These are phyloP conservation scores for Clarias platycephalus DNA, from an alignment of 2,797 vertebrate species.

Conservation along the genomic window DNA sequence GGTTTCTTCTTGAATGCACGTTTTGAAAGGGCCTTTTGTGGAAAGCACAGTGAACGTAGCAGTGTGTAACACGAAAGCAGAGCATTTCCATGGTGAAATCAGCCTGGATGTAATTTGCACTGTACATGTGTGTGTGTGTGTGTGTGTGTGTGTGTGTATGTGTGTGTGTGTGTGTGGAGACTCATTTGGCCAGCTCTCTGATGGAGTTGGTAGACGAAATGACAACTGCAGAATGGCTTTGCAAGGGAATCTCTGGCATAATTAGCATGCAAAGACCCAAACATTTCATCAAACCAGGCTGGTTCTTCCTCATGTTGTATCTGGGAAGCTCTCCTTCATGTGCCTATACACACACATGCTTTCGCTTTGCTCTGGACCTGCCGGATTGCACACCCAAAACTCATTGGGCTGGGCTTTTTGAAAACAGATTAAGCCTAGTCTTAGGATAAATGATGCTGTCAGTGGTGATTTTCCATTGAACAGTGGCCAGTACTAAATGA, in stretches of 20 bases:
- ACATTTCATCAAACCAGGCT: constrained; percentile 52
- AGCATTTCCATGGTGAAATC: constrained; percentile 53
- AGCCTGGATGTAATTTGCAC: constrained; percentile 51
- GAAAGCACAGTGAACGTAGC: constrained; percentile 49
- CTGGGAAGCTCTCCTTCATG: constrained; percentile 26
- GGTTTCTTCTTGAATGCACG: constrained; percentile 37
- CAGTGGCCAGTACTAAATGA: constrained; percentile 32
- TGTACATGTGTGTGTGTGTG: constrained; percentile 25
- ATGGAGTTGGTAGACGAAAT: constrained; percentile 38
- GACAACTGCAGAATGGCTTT: constrained; percentile 52
- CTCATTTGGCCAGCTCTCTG: constrained; percentile 42
- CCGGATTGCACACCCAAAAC: constrained; percentile 42
- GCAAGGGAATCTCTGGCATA: constrained; percentile 33
- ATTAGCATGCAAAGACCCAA: constrained; percentile 52
- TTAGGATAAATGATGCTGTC: constrained; percentile 35
- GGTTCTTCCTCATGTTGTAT: constrained; percentile 41
- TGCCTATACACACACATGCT: constrained; percentile 50
- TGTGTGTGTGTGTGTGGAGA: constrained; percentile 32
- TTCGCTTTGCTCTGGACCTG: constrained; percentile 40
- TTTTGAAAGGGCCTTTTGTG: constrained; percentile 52
- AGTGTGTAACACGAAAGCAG: constrained; percentile 36
- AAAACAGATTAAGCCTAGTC: constrained; percentile 18
- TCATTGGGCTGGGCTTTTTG: constrained; percentile 34
- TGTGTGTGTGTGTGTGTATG: constrained; percentile 4
- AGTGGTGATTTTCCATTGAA: constrained; percentile 42